Evolutionary conservation across 1,140 invertebrate species (phyloP), one percentile per base, ranked within the genome.

Genomic region (Drosophila mauritiana): DNA sequence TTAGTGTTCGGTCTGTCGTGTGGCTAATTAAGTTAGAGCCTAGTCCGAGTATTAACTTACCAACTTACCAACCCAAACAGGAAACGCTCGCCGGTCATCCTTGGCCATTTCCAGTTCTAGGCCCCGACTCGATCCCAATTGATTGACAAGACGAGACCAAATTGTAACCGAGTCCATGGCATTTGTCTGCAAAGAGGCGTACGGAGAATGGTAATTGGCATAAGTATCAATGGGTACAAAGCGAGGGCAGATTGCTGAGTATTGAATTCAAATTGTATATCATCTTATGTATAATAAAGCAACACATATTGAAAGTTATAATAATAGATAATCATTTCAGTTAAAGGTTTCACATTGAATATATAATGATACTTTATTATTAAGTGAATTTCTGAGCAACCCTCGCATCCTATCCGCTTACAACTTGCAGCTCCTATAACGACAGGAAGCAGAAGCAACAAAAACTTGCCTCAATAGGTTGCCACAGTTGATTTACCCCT

Each of bases 81-180:
- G 80, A 84, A 84, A 61, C 80, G 45, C 39, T 58, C 40, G 49
- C 55, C 55, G 51, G 73, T 72, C 73, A 67, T 59, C 57, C 61
- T 73, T 70, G 69, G 45, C 36, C 69, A 45, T 62, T 68, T 77
- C 54, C 73, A 76, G 56, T 76, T 76, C 62, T 65, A 37, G 68
- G 12, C 68, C 46, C 22, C 36, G 13, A 39, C 22, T 67, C 56
- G 52, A 36, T 48, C 22, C 36, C 62, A 49, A 56, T 15, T 84
- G 80, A 84, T 84, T 84, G 80, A 84, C 80, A 83, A 79, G 68
- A 53, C 46, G 40, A 73, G 69, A 39, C 46, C 64, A 56, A 73
- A 73, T 61, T 57, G 68, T 73, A 73, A 46, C 39, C 65, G 25
- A 73, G 65, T 67, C 74, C 79, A 39, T 22, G 52, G 64, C 34